Evolutionary conservation across 1,140 invertebrate genomes (phyloP), one percentile per base, ranked within the genome.

Genomic region (Archivesica marissinica): DNA sequence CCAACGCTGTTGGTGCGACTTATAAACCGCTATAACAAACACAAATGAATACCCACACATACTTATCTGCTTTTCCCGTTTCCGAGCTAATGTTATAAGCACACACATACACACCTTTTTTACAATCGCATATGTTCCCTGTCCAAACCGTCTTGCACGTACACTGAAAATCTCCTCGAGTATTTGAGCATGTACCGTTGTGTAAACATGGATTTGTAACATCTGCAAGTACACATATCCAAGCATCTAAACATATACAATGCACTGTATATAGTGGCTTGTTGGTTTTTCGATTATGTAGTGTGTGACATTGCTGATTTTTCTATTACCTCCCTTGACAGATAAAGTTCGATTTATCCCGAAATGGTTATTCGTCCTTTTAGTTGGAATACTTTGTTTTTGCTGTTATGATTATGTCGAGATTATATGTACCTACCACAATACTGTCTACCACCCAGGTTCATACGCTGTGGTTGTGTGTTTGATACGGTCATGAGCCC

Each of bases 131-230:
- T 3, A 47, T 20, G 50, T 72, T 50, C 7, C 68, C 68, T 2
- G 23, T 72, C 68, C 68, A 72, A 15, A 41, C 68, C 35, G 2
- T 30, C n/a, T 50, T 25, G 50, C 68, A 72, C 11, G 4, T 72
- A 17, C 68, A 72, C 20, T 17, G 2, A 72, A 72, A 72, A 33
- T 72, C 44, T 28, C 68, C 68, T 23, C 3, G n/a, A 4, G 15
- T 13, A 33, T 72, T 72, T 52, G 30, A 30, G 33, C 68, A 72
- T 33, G 13, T 33, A 20, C 68, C 68, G 20, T 30, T 30, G 35
- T 72, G 50, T 72, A 72, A 72, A 72, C 68, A 72, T 7, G 68
- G 39, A 20, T 28, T 28, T 1, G 50, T 72, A 1, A 25, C n/a
- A 50, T 72, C 68, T 72, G 44, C 7, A 72, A 72, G 17, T 11